Conservation (phyloP, 2,888 invertebrate species). For the Drosophila affinis region DNA sequence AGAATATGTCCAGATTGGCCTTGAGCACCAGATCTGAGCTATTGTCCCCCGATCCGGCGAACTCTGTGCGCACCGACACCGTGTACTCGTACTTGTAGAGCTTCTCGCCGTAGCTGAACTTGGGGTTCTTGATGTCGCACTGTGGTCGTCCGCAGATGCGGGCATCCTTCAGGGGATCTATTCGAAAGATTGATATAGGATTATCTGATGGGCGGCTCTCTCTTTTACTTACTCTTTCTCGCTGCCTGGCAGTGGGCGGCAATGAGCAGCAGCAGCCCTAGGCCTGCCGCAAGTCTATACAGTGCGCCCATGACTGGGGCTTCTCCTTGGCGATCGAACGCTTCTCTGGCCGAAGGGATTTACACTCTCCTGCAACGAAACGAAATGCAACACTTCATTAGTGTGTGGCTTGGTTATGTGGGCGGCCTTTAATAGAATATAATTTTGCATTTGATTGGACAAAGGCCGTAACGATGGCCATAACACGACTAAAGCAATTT, state of each 20-base stretch:
- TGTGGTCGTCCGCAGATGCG: slow-evolving; percentile 89
- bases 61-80: slow-evolving; percentile 89
- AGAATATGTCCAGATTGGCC: slow-evolving; percentile 86
- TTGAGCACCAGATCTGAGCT: slow-evolving; percentile 88
- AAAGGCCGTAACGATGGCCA: slow-evolving; percentile 18
- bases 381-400: slow-evolving; percentile 29
- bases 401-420: not conserved
- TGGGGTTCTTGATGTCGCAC: slow-evolving; percentile 84
- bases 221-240: slow-evolving; percentile 66
- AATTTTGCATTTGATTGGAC: slow-evolving; percentile 45
- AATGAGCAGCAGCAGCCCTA: slow-evolving; percentile 56
- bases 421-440: slow-evolving; percentile 43
- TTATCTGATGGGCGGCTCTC: not conserved
- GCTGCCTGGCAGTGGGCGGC: slow-evolving; percentile 54
- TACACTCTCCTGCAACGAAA: slow-evolving; percentile 18
- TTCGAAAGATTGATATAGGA: not conserved
- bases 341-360: not conserved
- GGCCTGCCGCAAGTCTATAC: slow-evolving; percentile 21
- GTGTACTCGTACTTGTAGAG: slow-evolving; percentile 89
- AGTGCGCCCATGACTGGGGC: slow-evolving; percentile 63
- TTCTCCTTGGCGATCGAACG: slow-evolving; percentile 11
- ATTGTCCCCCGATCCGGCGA: slow-evolving; percentile 89
- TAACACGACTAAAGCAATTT: slow-evolving; percentile 16
- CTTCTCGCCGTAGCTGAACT: slow-evolving; percentile 79
- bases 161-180: slow-evolving; percentile 90